Evolutionary conservation across 2,797 vertebrate species (phyloP).

Genomic region (Cyprinodon diabolis): DNA sequence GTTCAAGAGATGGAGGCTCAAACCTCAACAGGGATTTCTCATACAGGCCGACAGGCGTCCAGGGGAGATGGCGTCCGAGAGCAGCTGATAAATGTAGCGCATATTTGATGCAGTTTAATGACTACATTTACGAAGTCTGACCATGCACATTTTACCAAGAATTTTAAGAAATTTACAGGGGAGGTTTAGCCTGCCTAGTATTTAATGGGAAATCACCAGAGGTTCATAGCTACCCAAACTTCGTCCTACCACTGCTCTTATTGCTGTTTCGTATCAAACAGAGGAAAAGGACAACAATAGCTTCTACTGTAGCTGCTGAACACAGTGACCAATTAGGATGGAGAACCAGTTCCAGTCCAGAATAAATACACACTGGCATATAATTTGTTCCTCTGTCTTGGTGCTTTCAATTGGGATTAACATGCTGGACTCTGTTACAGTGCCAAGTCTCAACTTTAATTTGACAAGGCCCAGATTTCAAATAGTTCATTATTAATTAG

Average conservation of each 20-base stretch:
- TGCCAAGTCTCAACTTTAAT: background rate
- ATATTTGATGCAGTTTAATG: too few relatives aligned
- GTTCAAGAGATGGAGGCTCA: too few relatives aligned
- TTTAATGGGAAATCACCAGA: too few relatives aligned
- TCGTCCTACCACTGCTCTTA: background rate
- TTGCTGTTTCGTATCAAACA: background rate
- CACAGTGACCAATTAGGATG: background rate
- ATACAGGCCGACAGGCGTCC: too few relatives aligned
- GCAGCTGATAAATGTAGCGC: too few relatives aligned
- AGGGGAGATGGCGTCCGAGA: too few relatives aligned
- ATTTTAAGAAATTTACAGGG: too few relatives aligned
- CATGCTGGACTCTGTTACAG: background rate
- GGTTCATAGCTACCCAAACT: background rate
- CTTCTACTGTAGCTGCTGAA: background rate
- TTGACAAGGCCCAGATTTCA: slow-evolving; percentile 1
- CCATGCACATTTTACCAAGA: too few relatives aligned
- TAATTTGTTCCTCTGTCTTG: background rate
- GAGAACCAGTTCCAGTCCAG: background rate
- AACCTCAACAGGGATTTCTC: too few relatives aligned
- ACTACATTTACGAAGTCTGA: too few relatives aligned
- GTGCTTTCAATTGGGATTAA: background rate
- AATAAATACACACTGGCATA: background rate
- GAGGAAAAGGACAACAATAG: background rate
- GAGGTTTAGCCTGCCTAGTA: too few relatives aligned
- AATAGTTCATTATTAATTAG: slow-evolving; percentile 11